phyloP scores from a whole-genome alignment of 1,140 invertebrate genomes.

The Radopholus similis region DNA sequence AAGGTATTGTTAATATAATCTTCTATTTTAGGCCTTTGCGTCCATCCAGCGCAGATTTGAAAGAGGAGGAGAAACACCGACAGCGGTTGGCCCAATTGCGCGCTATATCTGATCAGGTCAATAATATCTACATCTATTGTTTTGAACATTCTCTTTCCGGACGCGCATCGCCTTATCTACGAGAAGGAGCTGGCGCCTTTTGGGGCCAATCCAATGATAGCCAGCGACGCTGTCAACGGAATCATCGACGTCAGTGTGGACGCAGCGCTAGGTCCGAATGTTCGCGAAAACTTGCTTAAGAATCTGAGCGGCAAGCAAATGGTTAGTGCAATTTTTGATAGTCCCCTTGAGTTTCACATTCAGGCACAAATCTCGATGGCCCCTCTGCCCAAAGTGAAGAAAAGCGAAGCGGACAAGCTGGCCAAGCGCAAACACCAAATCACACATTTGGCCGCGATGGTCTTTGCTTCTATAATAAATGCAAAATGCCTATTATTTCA shows the following conservation, averaged over 20 bases:
- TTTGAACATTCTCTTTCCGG: background rate
- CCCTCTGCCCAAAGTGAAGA: constrained; percentile 41
- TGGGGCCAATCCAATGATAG: constrained; percentile 30
- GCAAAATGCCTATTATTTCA: too few relatives aligned
- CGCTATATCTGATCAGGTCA: constrained; percentile 8
- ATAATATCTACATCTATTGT: background rate
- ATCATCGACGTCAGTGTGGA: constrained; percentile 42
- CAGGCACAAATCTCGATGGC: constrained; percentile 21
- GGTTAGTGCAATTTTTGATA: background rate
- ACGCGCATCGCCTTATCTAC: constrained; percentile 33
- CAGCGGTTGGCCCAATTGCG: background rate
- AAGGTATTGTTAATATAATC: background rate
- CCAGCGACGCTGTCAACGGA: constrained; percentile 36
- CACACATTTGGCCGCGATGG: constrained; percentile 44
- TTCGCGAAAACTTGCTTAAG: constrained; percentile 40
- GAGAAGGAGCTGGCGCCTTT: constrained; percentile 37
- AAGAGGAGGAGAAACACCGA: background rate
- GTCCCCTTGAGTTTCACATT: background rate
- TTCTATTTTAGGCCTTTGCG: background rate
- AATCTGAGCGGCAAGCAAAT: constrained; percentile 43
- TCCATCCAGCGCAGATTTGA: background rate
- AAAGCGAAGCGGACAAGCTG: constrained; percentile 27
- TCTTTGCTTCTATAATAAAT: constrained; percentile 17
- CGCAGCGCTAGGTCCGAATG: constrained; percentile 43
- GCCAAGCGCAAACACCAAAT: constrained; percentile 52